These are phyloP conservation scores for Lycophotia porphyrea DNA, from an alignment of 2,888 invertebrate genomes.

Conservation along the genomic window DNA sequence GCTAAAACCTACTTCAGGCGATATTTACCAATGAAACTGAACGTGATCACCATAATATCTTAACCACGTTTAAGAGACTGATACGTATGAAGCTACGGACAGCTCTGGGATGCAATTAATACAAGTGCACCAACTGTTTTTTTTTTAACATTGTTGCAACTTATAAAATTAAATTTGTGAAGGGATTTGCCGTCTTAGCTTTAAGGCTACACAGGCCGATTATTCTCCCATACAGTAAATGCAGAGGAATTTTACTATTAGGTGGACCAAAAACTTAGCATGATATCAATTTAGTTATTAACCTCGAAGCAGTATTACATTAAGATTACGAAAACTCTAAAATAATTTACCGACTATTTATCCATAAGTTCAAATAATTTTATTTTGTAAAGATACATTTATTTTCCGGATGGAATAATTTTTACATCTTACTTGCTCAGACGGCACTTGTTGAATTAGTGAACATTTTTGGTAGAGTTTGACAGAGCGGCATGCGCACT, in stretches of 20 bases:
- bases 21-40: background rate
- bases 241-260: background rate
- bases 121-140: background rate
- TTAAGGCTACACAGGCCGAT: background rate
- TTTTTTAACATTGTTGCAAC: background rate
- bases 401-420: too few species aligned
- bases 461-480: background rate
- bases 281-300: background rate
- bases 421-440: background rate
- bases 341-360: background rate
- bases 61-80: background rate
- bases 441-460: background rate
- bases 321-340: background rate
- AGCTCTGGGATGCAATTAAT: background rate
- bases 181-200: constrained; percentile 23
- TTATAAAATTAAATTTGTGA: background rate
- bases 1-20: background rate
- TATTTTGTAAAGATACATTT: too few species aligned
- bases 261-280: background rate
- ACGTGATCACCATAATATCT: background rate
- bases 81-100: background rate
- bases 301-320: background rate
- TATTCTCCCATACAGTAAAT: background rate
- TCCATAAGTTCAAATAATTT: too few species aligned
- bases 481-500: background rate